Evolutionary conservation across 2,113 vertebrate species (phyloP).

Genomic region (Erythrocercus mccallii): DNA sequence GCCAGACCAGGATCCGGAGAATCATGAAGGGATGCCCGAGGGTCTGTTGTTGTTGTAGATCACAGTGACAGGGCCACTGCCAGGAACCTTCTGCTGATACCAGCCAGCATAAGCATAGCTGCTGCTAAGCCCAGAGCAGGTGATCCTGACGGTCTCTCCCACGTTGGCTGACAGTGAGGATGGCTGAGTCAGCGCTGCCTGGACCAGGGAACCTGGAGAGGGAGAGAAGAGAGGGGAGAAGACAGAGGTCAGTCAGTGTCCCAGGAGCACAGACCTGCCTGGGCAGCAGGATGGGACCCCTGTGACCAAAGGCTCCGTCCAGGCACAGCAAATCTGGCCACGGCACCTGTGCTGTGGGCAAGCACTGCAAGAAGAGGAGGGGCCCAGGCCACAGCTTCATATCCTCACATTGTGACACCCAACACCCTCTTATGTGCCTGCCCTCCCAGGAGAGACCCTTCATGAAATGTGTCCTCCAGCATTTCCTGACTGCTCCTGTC

Average conservation of each 20-base stretch:
- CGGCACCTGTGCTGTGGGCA: background rate
- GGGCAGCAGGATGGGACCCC: accelerated
- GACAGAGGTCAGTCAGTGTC: accelerated
- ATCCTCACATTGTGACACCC: background rate
- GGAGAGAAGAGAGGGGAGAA: background rate
- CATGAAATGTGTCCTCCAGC: background rate
- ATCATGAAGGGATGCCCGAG: background rate
- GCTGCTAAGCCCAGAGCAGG: background rate
- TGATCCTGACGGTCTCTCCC: background rate
- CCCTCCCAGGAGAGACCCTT: background rate
- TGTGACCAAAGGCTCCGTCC: background rate
- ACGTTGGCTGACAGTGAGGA: background rate
- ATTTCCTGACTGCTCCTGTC: background rate
- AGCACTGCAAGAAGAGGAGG: background rate
- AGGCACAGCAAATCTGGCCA: background rate
- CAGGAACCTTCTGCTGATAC: background rate
- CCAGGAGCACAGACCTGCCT: accelerated
- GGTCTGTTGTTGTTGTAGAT: accelerated
- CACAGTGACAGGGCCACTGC: background rate
- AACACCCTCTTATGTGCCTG: background rate
- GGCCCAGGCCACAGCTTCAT: background rate
- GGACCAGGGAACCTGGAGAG: background rate
- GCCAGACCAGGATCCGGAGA: accelerated
- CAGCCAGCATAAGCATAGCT: background rate
- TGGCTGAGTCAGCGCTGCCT: background rate